Base-by-base conservation (phyloP, 30 jellyfish, hydroid and myxozoan genomes). In the Cassiopea xamachana region DNA sequence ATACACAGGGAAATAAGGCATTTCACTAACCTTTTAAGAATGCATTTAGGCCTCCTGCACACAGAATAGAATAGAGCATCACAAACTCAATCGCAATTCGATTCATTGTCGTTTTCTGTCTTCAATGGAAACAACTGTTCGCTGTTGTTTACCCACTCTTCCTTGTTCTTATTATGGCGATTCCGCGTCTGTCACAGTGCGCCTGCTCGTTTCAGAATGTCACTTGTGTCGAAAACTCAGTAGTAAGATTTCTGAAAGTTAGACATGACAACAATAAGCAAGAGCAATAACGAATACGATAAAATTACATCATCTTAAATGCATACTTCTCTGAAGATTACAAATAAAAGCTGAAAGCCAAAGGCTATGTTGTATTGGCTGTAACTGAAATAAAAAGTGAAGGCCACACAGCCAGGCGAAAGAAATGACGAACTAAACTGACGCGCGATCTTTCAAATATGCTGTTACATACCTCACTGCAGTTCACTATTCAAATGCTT, bases 151-250 rank as follows among this genome's bases (percentile, higher is more conserved):
- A 71, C 19, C 80, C 55, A 2, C 39, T 43, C 17, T 9, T n/a
- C 51, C 80, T 19, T 71, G 3, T 4, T 71, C 55, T 4, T 71
- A 50, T 71, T n/a, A 71, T 55, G 16, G 43, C 14, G 80, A 71
- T 71, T 16, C 55, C 18, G 43, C 80, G 80, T 71, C 7, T 71
- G 15, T 55, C 80, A 71, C 80, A 71, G 80, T 2, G 80, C 18
- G 80, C 80, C 19, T 71, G 80, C 80, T 19, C 19, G 80, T 1
- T 7, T 71, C 51, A 6, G 47, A n/a, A 71, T 71, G 74, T 71
- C 80, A 71, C 80, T 71, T 71, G 55, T 71, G 46, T n/a, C n/a
- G 70, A 60, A 15, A 60, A 7, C 70, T 60, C 15, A 15, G n/a
- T n/a, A n/a, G n/a, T n/a, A n/a, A n/a, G n/a, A n/a, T n/a, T 51